Evolutionary conservation across 2,888 invertebrate species (phyloP).

Genomic region (Yponomeuta malinellus): DNA sequence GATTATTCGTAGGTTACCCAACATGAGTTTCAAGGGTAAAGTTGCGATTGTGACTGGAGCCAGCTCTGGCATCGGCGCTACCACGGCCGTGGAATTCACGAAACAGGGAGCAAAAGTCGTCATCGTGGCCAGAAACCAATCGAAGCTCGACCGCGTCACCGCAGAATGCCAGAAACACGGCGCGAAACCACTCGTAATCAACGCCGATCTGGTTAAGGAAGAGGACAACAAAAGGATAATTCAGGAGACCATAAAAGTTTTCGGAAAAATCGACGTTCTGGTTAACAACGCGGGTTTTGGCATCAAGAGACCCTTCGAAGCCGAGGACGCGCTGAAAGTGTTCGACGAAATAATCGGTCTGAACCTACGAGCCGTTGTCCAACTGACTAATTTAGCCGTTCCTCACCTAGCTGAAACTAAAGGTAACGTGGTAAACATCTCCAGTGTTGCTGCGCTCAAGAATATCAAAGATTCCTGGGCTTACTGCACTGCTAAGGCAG

Average conservation of each 20-base stretch:
- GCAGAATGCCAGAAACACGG: constrained; percentile 20
- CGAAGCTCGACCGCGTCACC: constrained; percentile 32
- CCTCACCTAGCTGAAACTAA: constrained; percentile 61
- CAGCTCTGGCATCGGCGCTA: constrained; percentile 18
- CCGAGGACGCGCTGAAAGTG: constrained; percentile 47
- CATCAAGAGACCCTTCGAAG: constrained; percentile 65
- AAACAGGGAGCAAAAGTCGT: constrained; percentile 12
- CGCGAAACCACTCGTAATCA: constrained; percentile 26
- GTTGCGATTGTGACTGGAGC: constrained; percentile 17
- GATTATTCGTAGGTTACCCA: not conserved
- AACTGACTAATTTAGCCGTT: constrained; percentile 65
- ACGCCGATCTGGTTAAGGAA: constrained; percentile 40
- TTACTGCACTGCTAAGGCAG: constrained; percentile 76
- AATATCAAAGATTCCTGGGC: constrained; percentile 34
- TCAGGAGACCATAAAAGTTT: constrained; percentile 42
- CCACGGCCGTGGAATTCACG: constrained; percentile 9
- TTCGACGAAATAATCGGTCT: constrained; percentile 72
- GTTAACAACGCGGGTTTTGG: constrained; percentile 73
- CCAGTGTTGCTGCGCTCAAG: constrained; percentile 70
- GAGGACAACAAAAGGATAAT: constrained; percentile 42
- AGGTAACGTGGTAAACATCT: constrained; percentile 75
- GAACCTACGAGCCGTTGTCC: constrained; percentile 56
- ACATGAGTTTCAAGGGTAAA: constrained; percentile 6
- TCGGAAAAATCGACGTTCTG: constrained; percentile 46
- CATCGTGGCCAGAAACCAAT: constrained; percentile 13